These are phyloP conservation scores for Orgyia antiqua DNA, from an alignment of 2,888 invertebrate species.

Conservation along the genomic window DNA sequence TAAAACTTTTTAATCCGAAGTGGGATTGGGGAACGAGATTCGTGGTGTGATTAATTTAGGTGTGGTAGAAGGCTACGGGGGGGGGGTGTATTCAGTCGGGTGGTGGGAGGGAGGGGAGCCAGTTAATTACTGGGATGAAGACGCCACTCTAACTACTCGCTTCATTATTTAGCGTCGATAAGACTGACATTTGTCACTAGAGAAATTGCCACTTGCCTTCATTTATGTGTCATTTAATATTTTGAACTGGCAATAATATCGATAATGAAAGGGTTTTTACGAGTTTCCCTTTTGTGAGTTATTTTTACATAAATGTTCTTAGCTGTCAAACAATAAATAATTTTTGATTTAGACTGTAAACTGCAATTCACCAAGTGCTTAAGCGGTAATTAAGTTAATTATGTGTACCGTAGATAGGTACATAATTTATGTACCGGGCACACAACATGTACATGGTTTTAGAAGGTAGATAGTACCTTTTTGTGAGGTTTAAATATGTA, in stretches of 20 bases:
- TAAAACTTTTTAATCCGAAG: constrained; percentile 76
- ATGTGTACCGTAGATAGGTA: too few species aligned
- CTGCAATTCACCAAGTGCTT: too few species aligned
- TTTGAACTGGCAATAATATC: constrained; percentile 5
- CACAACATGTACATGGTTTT: too few species aligned
- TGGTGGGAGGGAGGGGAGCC: constrained; percentile 30
- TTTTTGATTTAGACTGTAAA: too few species aligned
- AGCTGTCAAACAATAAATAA: too few species aligned
- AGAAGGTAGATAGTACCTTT: too few species aligned
- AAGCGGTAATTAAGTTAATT: too few species aligned
- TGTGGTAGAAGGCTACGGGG: constrained; percentile 34
- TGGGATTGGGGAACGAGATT: constrained; percentile 73
- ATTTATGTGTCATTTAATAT: constrained; percentile 66
- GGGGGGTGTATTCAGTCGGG: constrained; percentile 5
- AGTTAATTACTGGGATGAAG: constrained; percentile 75
- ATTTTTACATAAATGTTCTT: too few species aligned
- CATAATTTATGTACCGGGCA: too few species aligned
- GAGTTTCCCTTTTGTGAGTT: constrained; percentile 16
- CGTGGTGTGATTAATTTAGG: constrained; percentile 76
- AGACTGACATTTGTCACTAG: constrained; percentile 68
- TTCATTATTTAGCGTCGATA: constrained; percentile 74
- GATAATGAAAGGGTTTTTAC: constrained; percentile 26
- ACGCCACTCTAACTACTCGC: constrained; percentile 71
- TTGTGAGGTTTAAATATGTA: too few species aligned
- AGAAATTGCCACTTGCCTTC: constrained; percentile 68